A percentile compares a stretch with the other conserved stretches of the same genome.
Evolutionary conservation across 2,113 vertebrate species (phyloP).

Genomic region (Heliornis fulica): DNA sequence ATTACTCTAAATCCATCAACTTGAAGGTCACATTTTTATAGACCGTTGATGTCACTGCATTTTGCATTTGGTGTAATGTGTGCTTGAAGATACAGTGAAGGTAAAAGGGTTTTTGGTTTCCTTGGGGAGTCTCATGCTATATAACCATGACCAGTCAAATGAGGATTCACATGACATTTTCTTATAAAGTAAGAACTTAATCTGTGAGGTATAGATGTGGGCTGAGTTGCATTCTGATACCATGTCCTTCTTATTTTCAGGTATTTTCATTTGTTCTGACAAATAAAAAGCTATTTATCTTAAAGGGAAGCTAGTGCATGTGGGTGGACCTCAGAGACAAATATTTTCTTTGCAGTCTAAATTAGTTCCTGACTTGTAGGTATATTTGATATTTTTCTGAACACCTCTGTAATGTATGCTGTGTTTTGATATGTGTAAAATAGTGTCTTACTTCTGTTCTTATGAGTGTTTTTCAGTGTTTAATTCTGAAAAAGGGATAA

Average conservation of each 20-base stretch:
- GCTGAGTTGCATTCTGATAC: constrained; percentile 55
- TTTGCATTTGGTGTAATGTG: constrained; percentile 62
- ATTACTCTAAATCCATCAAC: constrained; percentile 73
- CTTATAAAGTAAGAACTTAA: constrained; percentile 44
- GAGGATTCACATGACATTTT: constrained; percentile 53
- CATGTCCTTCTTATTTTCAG: constrained; percentile 21
- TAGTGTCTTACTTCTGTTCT: background rate
- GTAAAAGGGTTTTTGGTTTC: constrained; percentile 70
- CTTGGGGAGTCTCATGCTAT: constrained; percentile 43
- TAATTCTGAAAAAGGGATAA: background rate
- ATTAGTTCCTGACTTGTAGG: background rate
- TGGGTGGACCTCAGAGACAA: background rate
- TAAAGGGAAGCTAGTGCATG: background rate
- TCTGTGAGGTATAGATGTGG: constrained; percentile 5
- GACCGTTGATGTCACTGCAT: constrained; percentile 73
- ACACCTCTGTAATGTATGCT: background rate
- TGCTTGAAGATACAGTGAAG: constrained; percentile 53
- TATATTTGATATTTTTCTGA: background rate
- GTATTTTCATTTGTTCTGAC: constrained; percentile 32
- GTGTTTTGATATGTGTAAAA: background rate
- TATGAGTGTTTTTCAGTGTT: background rate
- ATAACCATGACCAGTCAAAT: constrained; percentile 36
- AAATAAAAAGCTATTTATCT: background rate
- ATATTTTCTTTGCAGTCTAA: background rate
- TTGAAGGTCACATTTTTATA: constrained; percentile 76